Evolutionary conservation across 2,113 vertebrate species (phyloP), one percentile per base, ranked within the genome.

Genomic region (Sclerurus mexicanus): DNA sequence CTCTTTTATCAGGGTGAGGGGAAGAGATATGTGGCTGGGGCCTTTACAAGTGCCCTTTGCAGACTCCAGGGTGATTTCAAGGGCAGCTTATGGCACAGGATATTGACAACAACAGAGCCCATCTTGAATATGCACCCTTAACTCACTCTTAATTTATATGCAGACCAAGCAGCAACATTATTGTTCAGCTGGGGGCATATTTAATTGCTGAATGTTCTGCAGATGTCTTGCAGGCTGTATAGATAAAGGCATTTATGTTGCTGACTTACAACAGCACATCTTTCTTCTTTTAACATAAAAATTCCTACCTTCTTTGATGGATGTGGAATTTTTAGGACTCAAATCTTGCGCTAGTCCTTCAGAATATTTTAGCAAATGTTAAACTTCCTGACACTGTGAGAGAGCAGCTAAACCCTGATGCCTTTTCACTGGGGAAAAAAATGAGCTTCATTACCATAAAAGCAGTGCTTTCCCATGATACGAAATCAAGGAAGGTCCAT

Each of bases 171-270:
- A 89, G 47, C 37, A 96, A 97, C 90, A 93, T 95, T 95, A 97
- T 94, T 92, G 97, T 97, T 97, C 95, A 97, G 96, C 96, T 97
- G 94, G 96, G 87, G 94, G 95, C 97, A 97, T 91, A 96, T 97
- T 98, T 97, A 97, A 98, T 96, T 97, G 97, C 95, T 92, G 96
- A 95, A 96, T 96, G 93, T 94, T 96, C 97, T 97, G 91, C 96
- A 96, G 95, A 96, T 95, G 93, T 97, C 96, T 97, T 96, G 89
- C 96, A 97, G 96, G 95, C 95, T 96, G 85, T 92, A 94, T 68
- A 97, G 95, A 97, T 96, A 97, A 97, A 96, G 81, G 96, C 94
- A 81, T 93, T 95, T 94, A 92, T 95, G 94, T 85, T 82, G 72
- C 93, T 97, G 96, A 95, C 89, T 97, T 96, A 87, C 53, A 78